A percentile compares a stretch with the other conserved stretches of the same genome.
Evolutionary conservation across 2,888 invertebrate species (phyloP).

Genomic region (Protodeltote pygarga): DNA sequence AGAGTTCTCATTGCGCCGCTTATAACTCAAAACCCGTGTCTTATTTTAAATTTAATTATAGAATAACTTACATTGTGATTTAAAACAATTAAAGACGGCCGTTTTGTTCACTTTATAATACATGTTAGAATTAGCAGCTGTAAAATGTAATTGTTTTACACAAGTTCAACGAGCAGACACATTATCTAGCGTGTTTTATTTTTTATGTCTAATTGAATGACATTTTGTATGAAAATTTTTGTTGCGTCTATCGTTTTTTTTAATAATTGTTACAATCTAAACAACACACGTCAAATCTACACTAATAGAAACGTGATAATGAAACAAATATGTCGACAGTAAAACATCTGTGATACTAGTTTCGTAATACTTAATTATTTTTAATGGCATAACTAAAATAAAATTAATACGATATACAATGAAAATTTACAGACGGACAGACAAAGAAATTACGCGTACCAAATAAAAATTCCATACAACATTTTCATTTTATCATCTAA

Average conservation of each 20-base stretch:
- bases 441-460: constrained; percentile 68
- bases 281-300: constrained; percentile 16
- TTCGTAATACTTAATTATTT: constrained; percentile 49
- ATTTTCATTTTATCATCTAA: constrained; percentile 86
- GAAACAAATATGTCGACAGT: constrained; percentile 22
- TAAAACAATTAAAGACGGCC: constrained; percentile 44
- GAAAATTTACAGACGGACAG: constrained; percentile 54
- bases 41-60: constrained; percentile 61
- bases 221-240: constrained; percentile 26
- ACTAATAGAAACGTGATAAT: constrained; percentile 22
- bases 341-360: constrained; percentile 44
- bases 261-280: constrained; percentile 18
- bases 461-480: constrained; percentile 79
- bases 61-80: constrained; percentile 54
- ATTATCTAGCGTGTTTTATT: constrained; percentile 22
- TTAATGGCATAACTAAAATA: constrained; percentile 58
- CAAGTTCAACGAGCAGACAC: constrained; percentile 7
- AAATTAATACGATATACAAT: constrained; percentile 54
- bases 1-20: constrained; percentile 49
- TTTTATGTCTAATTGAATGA: constrained; percentile 30
- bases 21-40: constrained; percentile 59
- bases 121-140: constrained; percentile 26
- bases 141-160: constrained; percentile 28
- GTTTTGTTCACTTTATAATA: constrained; percentile 31
- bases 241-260: constrained; percentile 20